A percentile compares a stretch with the other conserved stretches of the same genome.
Conservation (phyloP, 2,888 invertebrate genomes). For the Chymomyza caudatula region DNA sequence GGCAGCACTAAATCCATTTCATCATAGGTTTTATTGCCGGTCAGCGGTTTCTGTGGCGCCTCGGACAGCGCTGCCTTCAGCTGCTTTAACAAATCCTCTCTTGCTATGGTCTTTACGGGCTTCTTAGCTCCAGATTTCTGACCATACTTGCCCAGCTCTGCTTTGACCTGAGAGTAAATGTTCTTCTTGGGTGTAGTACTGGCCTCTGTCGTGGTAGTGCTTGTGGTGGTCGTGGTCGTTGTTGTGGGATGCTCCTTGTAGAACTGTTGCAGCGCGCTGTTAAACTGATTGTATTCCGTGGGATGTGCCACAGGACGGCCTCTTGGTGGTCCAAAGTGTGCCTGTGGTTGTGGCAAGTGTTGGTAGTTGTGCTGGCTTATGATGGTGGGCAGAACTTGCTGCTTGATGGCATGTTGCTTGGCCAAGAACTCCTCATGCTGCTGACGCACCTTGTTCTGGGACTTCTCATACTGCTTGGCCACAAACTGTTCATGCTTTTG, state of each 20-base stretch:
- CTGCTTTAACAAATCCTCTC: constrained; percentile 87
- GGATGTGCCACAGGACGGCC: constrained; percentile 79
- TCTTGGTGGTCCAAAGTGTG: constrained; percentile 69
- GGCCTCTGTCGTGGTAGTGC: constrained; percentile 81
- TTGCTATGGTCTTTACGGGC: constrained; percentile 81
- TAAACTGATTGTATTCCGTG: constrained; percentile 82
- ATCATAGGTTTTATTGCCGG: constrained; percentile 83
- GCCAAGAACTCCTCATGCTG: constrained; percentile 85
- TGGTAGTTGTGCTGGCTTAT: constrained; percentile 77
- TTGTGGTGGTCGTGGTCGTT: constrained; percentile 84
- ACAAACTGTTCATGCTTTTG: constrained; percentile 88
- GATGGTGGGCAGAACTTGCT: constrained; percentile 72
- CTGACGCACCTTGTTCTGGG: constrained; percentile 86
- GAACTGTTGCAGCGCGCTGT: constrained; percentile 83
- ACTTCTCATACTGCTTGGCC: constrained; percentile 88
- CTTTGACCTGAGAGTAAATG: constrained; percentile 81
- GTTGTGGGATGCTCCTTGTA: constrained; percentile 85
- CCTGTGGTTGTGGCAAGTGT: constrained; percentile 46
- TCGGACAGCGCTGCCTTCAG: constrained; percentile 86
- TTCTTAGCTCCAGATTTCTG: constrained; percentile 55
- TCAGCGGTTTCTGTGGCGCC: constrained; percentile 82
- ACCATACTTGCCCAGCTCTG: constrained; percentile 77
- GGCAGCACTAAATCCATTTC: constrained; percentile 86
- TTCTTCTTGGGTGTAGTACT: constrained; percentile 80
- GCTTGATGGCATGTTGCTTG: constrained; percentile 84